Evolutionary conservation across 1,140 invertebrate species (phyloP).

Genomic region (Caenorhabditis tropicalis): DNA sequence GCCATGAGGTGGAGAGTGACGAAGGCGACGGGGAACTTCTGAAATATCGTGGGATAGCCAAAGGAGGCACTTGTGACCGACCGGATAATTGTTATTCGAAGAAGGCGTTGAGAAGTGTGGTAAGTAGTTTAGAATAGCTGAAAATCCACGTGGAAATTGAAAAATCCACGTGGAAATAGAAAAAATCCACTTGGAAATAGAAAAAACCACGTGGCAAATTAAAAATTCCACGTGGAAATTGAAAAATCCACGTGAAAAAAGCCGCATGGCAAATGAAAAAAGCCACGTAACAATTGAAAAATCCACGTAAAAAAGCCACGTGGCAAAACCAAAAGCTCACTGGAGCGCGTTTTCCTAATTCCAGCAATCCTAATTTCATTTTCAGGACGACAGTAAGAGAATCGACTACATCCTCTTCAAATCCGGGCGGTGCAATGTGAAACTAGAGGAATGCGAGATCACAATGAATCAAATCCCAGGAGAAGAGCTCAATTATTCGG

Average conservation of each 20-base stretch:
- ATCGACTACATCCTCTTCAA: constrained; percentile 88
- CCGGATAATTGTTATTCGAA: constrained; percentile 83
- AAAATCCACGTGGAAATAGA: background rate
- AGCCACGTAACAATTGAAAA: too few relatives aligned
- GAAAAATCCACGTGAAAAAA: too few relatives aligned
- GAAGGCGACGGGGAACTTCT: background rate
- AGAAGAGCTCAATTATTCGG: constrained; percentile 62
- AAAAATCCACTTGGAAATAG: too few relatives aligned
- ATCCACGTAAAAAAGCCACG: too few relatives aligned
- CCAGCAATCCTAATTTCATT: too few relatives aligned
- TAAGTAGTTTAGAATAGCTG: background rate
- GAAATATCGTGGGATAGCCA: constrained; percentile 32
- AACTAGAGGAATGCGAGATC: constrained; percentile 51
- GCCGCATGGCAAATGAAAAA: too few relatives aligned
- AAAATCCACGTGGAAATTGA: background rate
- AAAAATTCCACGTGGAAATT: too few relatives aligned
- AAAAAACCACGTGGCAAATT: too few relatives aligned
- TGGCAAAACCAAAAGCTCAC: too few relatives aligned
- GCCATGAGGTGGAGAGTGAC: constrained; percentile 31
- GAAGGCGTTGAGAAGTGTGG: background rate
- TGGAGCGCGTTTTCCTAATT: too few relatives aligned
- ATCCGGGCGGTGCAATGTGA: constrained; percentile 68
- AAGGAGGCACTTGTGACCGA: constrained; percentile 81
- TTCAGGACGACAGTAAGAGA: constrained; percentile 81
- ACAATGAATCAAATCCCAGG: constrained; percentile 66